Evolutionary conservation across 1,140 invertebrate species (phyloP).

Genomic region (Druon quercuslanigerum): DNA sequence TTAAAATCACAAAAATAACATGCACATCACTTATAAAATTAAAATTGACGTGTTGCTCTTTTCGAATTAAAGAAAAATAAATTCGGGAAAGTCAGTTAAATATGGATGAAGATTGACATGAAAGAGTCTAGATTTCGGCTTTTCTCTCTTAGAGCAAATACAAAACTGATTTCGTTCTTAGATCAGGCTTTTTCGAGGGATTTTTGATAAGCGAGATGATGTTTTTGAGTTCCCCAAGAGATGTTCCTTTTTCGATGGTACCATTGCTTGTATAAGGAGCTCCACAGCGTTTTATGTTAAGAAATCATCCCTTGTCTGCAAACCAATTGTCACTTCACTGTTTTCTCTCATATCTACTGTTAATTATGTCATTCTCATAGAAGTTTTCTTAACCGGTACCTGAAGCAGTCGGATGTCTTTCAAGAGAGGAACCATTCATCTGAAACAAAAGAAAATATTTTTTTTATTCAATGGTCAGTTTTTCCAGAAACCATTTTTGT

Average conservation of each 20-base stretch:
- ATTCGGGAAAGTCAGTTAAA: not conserved
- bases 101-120: not conserved
- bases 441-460: not conserved
- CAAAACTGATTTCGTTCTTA: conserved; percentile 18
- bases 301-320: not conserved
- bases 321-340: not conserved
- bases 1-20: not conserved
- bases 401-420: not conserved
- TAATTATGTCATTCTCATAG: not conserved
- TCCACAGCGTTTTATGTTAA: not conserved
- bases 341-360: not conserved
- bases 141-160: conserved; percentile 17
- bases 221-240: not conserved
- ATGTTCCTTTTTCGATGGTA: conserved; percentile 1
- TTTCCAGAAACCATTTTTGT: too few species aligned
- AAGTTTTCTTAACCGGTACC: not conserved
- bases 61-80: not conserved
- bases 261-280: not conserved
- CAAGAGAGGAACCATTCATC: not conserved
- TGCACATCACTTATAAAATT: not conserved
- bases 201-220: not conserved
- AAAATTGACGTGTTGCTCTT: not conserved
- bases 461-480: too few species aligned
- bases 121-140: not conserved
- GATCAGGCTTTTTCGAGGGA: not conserved